Evolutionary conservation across 92 coral and sea anemone species (phyloP).

Genomic region (Porites evermanni): DNA sequence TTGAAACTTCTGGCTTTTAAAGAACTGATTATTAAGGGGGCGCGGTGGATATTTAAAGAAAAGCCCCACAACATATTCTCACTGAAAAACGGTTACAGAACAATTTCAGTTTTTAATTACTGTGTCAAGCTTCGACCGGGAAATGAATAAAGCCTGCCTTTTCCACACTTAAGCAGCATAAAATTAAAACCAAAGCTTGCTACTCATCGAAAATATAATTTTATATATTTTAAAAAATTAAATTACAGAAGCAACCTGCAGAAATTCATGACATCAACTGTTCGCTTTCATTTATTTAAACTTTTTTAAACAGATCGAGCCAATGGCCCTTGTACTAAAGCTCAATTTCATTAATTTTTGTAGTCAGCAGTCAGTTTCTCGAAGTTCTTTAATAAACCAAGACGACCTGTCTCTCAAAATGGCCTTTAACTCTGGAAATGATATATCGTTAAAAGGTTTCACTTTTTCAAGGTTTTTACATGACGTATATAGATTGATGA

Average conservation of each 20-base stretch:
- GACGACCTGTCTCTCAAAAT: not conserved
- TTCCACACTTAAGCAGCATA: too few species aligned
- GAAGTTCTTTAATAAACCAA: not conserved
- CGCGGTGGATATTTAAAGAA: too few species aligned
- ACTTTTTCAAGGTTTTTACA: not conserved
- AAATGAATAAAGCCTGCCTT: too few species aligned
- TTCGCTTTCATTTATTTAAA: not conserved
- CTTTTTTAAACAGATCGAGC: too few species aligned
- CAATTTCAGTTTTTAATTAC: too few species aligned
- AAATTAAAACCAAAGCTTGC: not conserved
- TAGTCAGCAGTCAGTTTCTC: constrained; percentile 17
- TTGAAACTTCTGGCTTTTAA: too few species aligned
- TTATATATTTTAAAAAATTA: too few species aligned
- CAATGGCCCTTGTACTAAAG: not conserved
- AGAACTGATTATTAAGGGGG: too few species aligned
- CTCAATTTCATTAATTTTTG: not conserved
- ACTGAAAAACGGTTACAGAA: too few species aligned
- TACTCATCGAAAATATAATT: not conserved
- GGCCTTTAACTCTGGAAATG: not conserved
- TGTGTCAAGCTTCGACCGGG: too few species aligned
- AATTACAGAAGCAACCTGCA: not conserved
- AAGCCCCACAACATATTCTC: too few species aligned
- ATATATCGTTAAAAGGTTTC: not conserved
- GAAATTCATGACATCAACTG: not conserved
- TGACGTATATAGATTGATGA: not conserved